These are phyloP conservation scores for Neoascia interrupta DNA, from an alignment of 2,888 invertebrate species.

Conservation along the genomic window DNA sequence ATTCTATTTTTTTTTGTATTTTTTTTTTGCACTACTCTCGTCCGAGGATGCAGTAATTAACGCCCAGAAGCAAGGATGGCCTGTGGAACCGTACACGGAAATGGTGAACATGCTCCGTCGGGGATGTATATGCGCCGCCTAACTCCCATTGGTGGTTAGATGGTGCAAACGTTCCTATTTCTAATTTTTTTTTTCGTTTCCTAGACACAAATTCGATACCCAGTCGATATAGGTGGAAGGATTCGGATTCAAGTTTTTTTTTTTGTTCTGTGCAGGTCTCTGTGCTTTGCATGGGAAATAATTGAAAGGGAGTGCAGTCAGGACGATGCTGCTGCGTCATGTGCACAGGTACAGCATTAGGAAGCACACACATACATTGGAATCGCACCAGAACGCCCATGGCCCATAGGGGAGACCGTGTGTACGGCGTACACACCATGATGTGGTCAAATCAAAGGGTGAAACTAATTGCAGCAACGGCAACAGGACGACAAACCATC, in stretches of 20 bases:
- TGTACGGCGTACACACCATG: conserved; percentile 65
- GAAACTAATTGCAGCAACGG: conserved; percentile 68
- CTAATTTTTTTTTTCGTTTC: conserved; percentile 13
- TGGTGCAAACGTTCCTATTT: conserved; percentile 50
- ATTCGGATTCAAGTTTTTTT: conserved; percentile 24
- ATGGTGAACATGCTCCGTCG: conserved; percentile 55
- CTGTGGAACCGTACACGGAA: conserved; percentile 49
- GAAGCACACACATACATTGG: conserved; percentile 14
- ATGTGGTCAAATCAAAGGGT: conserved; percentile 70
- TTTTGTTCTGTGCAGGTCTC: conserved; percentile 12
- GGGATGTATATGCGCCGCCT: conserved; percentile 36
- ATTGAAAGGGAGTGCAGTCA: conserved; percentile 66
- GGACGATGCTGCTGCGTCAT: conserved; percentile 59
- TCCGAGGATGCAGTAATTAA: conserved; percentile 67
- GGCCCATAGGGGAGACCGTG: conserved; percentile 35
- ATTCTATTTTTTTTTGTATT: neutral
- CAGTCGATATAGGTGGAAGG: conserved; percentile 61
- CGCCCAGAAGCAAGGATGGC: conserved; percentile 68
- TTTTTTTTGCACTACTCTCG: conserved; percentile 1
- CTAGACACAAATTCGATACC: conserved; percentile 58
- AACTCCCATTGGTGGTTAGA: conserved; percentile 68
- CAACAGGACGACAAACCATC: conserved; percentile 44
- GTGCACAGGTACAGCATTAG: conserved; percentile 64
- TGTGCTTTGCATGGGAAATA: conserved; percentile 62
- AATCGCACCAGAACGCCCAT: conserved; percentile 58